Evolutionary conservation across 2,113 vertebrate species (phyloP), one percentile per base, ranked within the genome.

Genomic region (Probosciger aterrimus): DNA sequence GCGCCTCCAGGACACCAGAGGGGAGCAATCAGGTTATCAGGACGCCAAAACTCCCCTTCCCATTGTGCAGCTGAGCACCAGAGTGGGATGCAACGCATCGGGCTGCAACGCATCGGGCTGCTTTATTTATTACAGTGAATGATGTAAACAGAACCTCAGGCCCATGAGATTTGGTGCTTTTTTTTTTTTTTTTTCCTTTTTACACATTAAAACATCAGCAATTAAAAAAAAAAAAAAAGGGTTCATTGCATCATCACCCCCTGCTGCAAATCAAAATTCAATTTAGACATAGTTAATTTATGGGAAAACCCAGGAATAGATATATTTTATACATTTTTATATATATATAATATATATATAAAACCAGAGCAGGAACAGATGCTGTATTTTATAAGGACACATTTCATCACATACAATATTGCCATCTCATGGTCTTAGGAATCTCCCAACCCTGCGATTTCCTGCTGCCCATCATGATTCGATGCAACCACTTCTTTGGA

Each of bases 261-360:
- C 20, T 88, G 95, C 91, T 96, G 86, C 96, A 96, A 97, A 97
- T 97, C 52, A n/a, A 91, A 94, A 94, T 96, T 97, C 70, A 60
- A 95, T 97, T 97, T 96, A 95, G 97, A 96, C 97, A 97, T 90
- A 97, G 96, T 98, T 98, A 98, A 97, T 97, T 98, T 98, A 97
- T 93, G 93, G 94, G 91, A 62, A 90, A 96, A 94, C 49, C 49
- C 77, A 96, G 87, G 94, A 96, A 97, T 97, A 96, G 95, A 94
- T 83, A 57, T 88, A 28, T 79, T 53, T 81, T 69, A 30, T 93
- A 70, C 88, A 55, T 47, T 10, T 39, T 35, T 76, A 31, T 73
- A 44, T 76, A 44, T 76, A 59, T 80, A 39, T 95, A 76, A 37
- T 95, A 77, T 90, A 71, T 94, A 65, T 95, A 93, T 65, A 93